Base-by-base conservation (phyloP, 2,113 vertebrate genomes). In the Rhinogobius similis region DNA sequence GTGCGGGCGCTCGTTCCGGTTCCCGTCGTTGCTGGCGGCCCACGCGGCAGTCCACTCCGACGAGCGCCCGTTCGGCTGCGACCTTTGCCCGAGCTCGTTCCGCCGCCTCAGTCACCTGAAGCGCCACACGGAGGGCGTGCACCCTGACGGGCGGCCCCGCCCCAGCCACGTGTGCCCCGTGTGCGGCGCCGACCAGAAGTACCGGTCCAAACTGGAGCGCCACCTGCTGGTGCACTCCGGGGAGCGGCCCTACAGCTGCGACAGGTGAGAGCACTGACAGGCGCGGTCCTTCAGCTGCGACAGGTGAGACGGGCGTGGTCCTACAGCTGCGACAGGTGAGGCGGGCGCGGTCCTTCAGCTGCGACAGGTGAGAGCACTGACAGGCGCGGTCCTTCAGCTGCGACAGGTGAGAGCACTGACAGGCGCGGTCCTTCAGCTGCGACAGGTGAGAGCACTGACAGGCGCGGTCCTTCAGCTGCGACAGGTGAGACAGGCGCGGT, bases 161-260 rank as follows among this genome's bases (percentile, higher is more conserved):
- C 63, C 86, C 72, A 83, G 55, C 50, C 88, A 88, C 24, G 0
- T 90, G 23, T 89, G 89, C 27, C 76, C 80, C 50, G 67, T 90
- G 68, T 90, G 89, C 0, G 89, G 89, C 39, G 75, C 82, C n/a
- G 89, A 90, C 86, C 89, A 90, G 73, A 89, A 89, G 65, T 90
- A 84, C 41, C 84, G 84, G 74, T 90, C 89, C 4, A 86, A 86
- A 82, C 89, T 90, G 1, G 78, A 78, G 44, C 44, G 89, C 0
- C 89, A 90, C 20, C 61, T 82, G 53, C 82, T 90, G 72, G 78
- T 90, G 59, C 89, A 90, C 82, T 87, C 87, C 0, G 87, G 86
- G 0, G 89, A 90, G 79, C 79, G 87, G 4, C 89, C 89, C 0
- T 80, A 73, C 2, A 39, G 62, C 75, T 90, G 89, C 3, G 79